A percentile compares a stretch with the other conserved stretches of the same genome.
phyloP scores from a whole-genome alignment of 2,113 vertebrate species.

The Polyodon spathula region DNA sequence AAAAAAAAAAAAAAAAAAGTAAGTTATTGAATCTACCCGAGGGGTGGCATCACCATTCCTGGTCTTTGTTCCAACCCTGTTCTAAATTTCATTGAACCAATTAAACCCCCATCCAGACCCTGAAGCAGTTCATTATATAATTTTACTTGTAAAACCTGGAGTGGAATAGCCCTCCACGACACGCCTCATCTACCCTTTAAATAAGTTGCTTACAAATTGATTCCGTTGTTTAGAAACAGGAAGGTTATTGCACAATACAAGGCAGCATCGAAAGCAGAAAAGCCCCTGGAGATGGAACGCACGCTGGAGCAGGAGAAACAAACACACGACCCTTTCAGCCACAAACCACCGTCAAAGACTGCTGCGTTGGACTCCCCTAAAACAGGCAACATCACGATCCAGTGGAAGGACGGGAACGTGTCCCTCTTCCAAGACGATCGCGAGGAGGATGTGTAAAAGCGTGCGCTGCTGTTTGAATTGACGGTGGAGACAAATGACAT shows the following conservation, averaged over 20 bases:
- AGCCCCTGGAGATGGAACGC: slow-evolving; percentile 27
- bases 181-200: neutral
- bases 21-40: no score
- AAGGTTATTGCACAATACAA: slow-evolving; percentile 42
- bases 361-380: slow-evolving; percentile 20
- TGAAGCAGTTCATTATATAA: no score
- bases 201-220: no score
- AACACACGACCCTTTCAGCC: slow-evolving; percentile 23
- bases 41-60: no score
- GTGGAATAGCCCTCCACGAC: no score
- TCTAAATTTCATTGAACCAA: no score
- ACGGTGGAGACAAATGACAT: no score
- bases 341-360: slow-evolving; percentile 8
- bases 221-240: slow-evolving; percentile 51
- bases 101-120: no score
- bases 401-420: slow-evolving; percentile 59
- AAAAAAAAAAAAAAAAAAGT: no score
- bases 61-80: no score
- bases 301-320: slow-evolving; percentile 27
- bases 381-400: slow-evolving; percentile 42
- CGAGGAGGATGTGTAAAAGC: slow-evolving; percentile 31
- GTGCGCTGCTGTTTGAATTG: no score
- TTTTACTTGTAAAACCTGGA: no score
- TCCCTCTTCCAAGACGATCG: slow-evolving; percentile 40
- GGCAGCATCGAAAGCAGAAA: slow-evolving; percentile 4